These are phyloP conservation scores for Hippopotamyrus pictus DNA, from an alignment of 2,797 vertebrate genomes.

Conservation along the genomic window DNA sequence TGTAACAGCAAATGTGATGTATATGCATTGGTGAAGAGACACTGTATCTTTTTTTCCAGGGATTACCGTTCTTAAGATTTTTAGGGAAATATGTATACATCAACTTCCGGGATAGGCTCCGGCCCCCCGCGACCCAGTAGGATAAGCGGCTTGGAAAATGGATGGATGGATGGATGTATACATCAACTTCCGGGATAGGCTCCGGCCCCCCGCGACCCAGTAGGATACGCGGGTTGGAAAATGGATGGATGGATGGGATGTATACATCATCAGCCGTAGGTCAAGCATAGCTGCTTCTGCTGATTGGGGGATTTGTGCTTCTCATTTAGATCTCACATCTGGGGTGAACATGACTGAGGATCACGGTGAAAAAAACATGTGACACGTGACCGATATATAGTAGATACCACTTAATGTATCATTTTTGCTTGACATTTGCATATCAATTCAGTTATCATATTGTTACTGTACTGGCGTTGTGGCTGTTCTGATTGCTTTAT, in stretches of 20 bases:
- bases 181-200: too few relatives aligned
- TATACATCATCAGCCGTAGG: not conserved
- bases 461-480: not conserved
- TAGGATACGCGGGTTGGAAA: too few relatives aligned
- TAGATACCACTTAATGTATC: not conserved
- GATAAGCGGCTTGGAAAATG: too few relatives aligned
- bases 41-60: not conserved
- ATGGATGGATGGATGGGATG: too few relatives aligned
- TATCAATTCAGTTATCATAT: not conserved
- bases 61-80: not conserved
- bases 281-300: not conserved
- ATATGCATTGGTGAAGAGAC: not conserved
- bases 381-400: not conserved
- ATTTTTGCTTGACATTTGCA: not conserved
- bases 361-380: not conserved
- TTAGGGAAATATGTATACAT: not conserved
- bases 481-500: not conserved
- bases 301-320: not conserved
- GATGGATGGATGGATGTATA: too few relatives aligned
- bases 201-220: too few relatives aligned
- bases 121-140: too few relatives aligned
- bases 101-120: too few relatives aligned
- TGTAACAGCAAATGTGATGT: not conserved
- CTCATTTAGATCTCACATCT: not conserved
- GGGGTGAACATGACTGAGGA: not conserved